A percentile compares a stretch with the other conserved stretches of the same genome.
Evolutionary conservation across 2,888 invertebrate species (phyloP).

Genomic region (Plagodis dolabraria): DNA sequence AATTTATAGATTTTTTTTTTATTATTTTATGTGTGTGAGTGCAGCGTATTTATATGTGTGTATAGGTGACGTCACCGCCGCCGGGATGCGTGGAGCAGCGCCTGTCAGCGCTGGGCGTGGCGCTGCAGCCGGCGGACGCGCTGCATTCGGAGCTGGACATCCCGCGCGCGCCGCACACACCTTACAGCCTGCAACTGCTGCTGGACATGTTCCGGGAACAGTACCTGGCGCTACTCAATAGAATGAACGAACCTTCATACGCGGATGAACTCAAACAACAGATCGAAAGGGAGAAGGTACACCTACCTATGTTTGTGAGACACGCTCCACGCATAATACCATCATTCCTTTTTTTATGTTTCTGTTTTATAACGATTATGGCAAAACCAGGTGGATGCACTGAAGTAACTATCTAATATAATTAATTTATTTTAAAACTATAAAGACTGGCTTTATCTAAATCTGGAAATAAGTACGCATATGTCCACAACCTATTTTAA

Average conservation of each 20-base stretch:
- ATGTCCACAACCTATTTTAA: not conserved
- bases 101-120: conserved; percentile 90
- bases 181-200: conserved; percentile 94
- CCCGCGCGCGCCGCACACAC: conserved; percentile 91
- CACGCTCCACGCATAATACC: not conserved
- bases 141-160: conserved; percentile 94
- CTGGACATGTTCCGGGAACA: conserved; percentile 94
- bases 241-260: conserved; percentile 93
- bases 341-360: not conserved
- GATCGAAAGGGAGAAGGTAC: conserved; percentile 91
- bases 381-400: too few species aligned
- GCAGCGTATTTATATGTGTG: not conserved
- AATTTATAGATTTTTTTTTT: too few species aligned
- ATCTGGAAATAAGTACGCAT: too few species aligned
- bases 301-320: too few species aligned
- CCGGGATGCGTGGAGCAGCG: conserved; percentile 97
- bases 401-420: too few species aligned
- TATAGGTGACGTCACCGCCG: conserved; percentile 89
- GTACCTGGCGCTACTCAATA: conserved; percentile 92
- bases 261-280: conserved; percentile 89
- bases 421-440: too few species aligned
- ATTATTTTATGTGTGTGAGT: not conserved
- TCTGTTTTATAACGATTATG: too few species aligned
- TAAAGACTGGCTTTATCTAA: too few species aligned
- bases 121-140: conserved; percentile 85